These are phyloP conservation scores for Eonycteris spelaea DNA, from an alignment of 2,113 vertebrate genomes.

Conservation along the genomic window DNA sequence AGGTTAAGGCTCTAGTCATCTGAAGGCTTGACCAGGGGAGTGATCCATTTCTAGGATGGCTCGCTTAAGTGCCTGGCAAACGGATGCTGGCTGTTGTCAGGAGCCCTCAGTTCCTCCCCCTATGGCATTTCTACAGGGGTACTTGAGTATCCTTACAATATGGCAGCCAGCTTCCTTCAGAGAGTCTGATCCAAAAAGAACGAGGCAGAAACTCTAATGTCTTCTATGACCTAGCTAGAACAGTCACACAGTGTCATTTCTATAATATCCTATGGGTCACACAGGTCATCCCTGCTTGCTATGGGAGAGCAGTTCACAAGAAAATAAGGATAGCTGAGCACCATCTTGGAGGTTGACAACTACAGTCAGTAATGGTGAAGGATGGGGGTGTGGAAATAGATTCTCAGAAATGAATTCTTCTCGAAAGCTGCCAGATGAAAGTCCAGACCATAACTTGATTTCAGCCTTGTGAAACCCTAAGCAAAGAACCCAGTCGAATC, in stretches of 20 bases:
- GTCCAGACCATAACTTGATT: neutral
- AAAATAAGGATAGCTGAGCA: neutral
- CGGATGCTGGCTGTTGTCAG: neutral
- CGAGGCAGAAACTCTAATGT: neutral
- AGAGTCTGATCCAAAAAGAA: neutral
- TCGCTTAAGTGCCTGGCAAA: neutral
- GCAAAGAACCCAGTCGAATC: neutral
- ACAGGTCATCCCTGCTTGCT: neutral
- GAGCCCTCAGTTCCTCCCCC: neutral
- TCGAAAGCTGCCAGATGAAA: neutral
- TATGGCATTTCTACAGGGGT: neutral
- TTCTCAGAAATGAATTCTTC: neutral
- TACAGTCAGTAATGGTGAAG: neutral
- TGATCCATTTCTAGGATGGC: neutral
- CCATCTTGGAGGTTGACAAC: neutral
- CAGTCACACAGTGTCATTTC: neutral
- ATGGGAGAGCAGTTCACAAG: neutral
- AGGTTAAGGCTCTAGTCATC: neutral
- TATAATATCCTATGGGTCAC: neutral
- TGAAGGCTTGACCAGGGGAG: neutral
- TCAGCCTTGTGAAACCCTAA: neutral
- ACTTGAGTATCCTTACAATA: neutral
- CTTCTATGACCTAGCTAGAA: neutral
- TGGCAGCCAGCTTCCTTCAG: neutral
- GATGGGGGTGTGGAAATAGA: neutral